A percentile compares a stretch with the other conserved stretches of the same genome.
Conservation (phyloP, 2,888 invertebrate species). For the Sabatieria punctata region DNA sequence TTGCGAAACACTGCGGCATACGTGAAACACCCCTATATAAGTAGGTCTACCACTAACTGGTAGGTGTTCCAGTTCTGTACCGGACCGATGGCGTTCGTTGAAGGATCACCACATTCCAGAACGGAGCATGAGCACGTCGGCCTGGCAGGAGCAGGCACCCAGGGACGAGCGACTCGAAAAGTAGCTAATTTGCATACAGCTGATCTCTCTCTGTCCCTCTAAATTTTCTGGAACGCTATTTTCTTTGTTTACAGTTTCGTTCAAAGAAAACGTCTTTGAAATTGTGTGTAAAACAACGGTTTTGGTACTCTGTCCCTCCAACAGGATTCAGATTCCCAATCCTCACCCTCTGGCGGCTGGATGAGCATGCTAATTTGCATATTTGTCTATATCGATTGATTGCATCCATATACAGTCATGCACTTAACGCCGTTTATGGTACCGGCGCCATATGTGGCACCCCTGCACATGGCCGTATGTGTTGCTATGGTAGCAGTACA, state of each 20-base stretch:
- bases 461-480: too few relatives aligned
- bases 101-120: constrained; percentile 3
- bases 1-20: too few relatives aligned
- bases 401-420: too few relatives aligned
- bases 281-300: background rate
- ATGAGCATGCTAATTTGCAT: too few relatives aligned
- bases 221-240: background rate
- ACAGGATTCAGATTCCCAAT: background rate
- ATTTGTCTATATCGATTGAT: too few relatives aligned
- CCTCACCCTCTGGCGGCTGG: background rate
- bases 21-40: too few relatives aligned
- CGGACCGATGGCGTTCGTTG: constrained; percentile 8
- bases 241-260: background rate
- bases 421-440: too few relatives aligned
- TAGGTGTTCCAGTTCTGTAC: constrained; percentile 1
- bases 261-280: background rate
- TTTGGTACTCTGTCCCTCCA: background rate
- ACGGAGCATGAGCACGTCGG: background rate
- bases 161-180: constrained; percentile 1
- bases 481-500: too few relatives aligned
- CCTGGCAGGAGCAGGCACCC: constrained; percentile 8
- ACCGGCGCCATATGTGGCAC: too few relatives aligned
- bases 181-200: background rate
- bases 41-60: too few relatives aligned
- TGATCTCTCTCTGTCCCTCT: background rate